These are phyloP conservation scores for Gymnocephalus cernua DNA, from an alignment of 2,113 vertebrate genomes.

Conservation along the genomic window DNA sequence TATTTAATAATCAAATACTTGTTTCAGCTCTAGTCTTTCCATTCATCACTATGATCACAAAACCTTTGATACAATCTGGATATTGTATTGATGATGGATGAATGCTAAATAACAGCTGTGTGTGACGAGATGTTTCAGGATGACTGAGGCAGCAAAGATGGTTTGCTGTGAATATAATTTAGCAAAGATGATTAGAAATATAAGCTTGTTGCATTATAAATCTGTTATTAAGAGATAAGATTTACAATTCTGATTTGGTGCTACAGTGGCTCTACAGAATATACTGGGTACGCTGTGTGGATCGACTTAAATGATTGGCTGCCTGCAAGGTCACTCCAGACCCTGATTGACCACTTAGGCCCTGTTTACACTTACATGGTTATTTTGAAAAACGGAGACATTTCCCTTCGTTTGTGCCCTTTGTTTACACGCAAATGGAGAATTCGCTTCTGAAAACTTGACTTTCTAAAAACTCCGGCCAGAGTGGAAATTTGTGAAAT, in stretches of 20 bases:
- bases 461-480: no score
- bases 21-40: not conserved
- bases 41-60: not conserved
- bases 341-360: conserved; percentile 19
- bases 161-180: not conserved
- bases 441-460: no score
- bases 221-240: not conserved
- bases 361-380: no score
- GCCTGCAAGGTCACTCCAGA: conserved; percentile 15
- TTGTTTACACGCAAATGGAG: no score
- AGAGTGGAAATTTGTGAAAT: no score
- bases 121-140: not conserved
- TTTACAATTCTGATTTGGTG: not conserved
- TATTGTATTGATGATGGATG: not conserved
- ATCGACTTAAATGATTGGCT: conserved; percentile 1
- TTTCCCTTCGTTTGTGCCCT: no score
- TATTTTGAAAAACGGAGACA: no score
- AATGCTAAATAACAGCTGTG: not conserved
- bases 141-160: not conserved
- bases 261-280: not conserved
- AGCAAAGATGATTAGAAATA: not conserved
- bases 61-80: not conserved
- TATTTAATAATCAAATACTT: not conserved
- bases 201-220: not conserved
- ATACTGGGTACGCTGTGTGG: not conserved